Evolutionary conservation across 1,140 invertebrate genomes (phyloP).

Genomic region (Oedothorax gibbosus): DNA sequence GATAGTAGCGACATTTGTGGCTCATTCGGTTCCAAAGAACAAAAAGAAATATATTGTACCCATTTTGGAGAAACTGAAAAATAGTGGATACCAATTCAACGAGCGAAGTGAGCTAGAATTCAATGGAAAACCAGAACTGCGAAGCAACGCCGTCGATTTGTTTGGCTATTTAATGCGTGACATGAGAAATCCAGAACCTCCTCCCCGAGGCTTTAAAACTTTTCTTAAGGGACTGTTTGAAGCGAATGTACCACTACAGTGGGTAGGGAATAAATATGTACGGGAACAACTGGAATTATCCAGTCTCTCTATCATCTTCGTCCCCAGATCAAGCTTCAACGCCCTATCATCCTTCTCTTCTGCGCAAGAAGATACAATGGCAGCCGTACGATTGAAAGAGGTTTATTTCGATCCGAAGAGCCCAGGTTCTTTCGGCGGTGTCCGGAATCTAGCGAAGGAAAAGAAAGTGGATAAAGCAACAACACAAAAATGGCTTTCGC

Average conservation of each 20-base stretch:
- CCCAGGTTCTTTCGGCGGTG: background rate
- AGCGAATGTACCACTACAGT: background rate
- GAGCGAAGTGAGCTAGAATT: background rate
- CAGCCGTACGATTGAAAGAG: background rate
- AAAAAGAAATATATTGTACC: background rate
- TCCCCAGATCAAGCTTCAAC: background rate
- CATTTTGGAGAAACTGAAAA: slow-evolving; percentile 3
- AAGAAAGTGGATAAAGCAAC: too few relatives aligned
- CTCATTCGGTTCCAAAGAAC: too few relatives aligned
- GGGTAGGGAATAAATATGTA: background rate
- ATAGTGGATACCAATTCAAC: background rate
- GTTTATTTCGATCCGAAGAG: background rate
- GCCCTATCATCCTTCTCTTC: background rate
- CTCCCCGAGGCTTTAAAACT: background rate
- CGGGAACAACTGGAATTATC: background rate
- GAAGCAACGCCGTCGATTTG: background rate
- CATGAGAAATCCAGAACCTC: background rate
- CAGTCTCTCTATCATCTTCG: background rate
- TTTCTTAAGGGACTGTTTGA: background rate
- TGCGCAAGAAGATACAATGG: background rate
- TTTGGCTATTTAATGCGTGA: background rate
- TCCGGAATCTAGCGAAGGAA: background rate
- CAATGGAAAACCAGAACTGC: background rate
- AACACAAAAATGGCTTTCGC: too few relatives aligned
- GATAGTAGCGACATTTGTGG: too few relatives aligned